phyloP scores from a whole-genome alignment of 2,797 vertebrate genomes.

The Helarctos malayanus region DNA sequence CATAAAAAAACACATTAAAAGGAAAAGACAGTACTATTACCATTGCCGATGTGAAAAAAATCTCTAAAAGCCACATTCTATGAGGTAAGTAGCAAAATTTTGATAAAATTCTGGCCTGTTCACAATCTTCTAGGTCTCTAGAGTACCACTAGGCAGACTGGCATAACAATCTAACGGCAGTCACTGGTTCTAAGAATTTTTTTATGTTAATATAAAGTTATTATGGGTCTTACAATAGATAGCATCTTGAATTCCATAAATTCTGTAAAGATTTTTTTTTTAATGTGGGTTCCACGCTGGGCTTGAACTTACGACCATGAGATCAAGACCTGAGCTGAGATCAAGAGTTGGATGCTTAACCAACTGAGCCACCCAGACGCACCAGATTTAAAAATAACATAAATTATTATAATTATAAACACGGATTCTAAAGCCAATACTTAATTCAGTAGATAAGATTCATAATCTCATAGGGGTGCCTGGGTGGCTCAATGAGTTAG shows the following conservation, averaged over 20 bases:
- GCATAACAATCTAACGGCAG: neutral
- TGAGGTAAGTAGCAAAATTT: constrained; percentile 35
- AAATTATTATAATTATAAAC: constrained; percentile 13
- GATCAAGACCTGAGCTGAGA: neutral
- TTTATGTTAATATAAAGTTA: constrained; percentile 22
- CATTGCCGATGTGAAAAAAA: constrained; percentile 52
- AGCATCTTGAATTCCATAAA: constrained; percentile 33
- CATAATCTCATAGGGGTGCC: neutral
- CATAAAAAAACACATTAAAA: constrained; percentile 80
- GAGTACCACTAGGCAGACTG: neutral
- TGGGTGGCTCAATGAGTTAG: neutral
- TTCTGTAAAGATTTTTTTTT: neutral
- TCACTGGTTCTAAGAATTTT: constrained; percentile 23
- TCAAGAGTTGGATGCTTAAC: neutral
- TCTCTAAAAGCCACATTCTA: constrained; percentile 28
- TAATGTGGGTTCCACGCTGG: neutral
- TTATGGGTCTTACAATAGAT: neutral
- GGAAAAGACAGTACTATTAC: constrained; percentile 50
- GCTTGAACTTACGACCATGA: neutral
- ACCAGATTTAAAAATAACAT: neutral
- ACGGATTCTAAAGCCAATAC: constrained; percentile 21
- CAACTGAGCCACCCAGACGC: neutral
- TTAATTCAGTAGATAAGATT: constrained; percentile 6
- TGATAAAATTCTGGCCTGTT: neutral
- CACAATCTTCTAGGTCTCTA: constrained; percentile 25